A percentile compares a stretch with the other conserved stretches of the same genome.
Evolutionary conservation across 2,113 vertebrate species (phyloP).

Genomic region (Himantopus leucocephalus): DNA sequence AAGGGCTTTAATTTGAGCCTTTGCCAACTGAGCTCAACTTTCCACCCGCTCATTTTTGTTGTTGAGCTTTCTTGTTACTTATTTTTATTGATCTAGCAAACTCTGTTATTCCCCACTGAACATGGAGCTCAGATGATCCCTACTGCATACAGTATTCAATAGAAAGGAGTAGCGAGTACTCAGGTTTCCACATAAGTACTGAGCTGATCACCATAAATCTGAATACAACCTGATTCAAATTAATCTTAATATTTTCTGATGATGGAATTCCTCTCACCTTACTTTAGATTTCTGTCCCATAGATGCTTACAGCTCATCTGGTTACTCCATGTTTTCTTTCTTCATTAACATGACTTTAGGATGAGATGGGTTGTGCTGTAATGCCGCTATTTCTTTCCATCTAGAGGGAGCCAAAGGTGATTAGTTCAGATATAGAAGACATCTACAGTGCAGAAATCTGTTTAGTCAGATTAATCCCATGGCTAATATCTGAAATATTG

Average conservation of each 20-base stretch:
- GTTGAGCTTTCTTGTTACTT: neutral
- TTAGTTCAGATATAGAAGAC: neutral
- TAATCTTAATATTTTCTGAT: neutral
- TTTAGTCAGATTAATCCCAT: neutral
- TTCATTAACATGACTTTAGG: neutral
- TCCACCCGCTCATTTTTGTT: neutral
- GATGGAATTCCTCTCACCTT: neutral
- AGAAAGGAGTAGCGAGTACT: neutral
- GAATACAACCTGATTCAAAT: neutral
- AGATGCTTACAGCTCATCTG: neutral
- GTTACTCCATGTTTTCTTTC: neutral
- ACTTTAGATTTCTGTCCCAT: neutral
- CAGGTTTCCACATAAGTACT: neutral
- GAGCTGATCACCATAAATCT: neutral
- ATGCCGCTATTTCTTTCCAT: neutral
- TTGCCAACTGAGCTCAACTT: neutral
- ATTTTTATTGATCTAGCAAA: neutral
- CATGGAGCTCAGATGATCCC: neutral
- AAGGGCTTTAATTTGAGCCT: neutral
- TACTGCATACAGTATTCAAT: neutral
- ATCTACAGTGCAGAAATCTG: neutral
- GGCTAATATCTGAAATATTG: neutral
- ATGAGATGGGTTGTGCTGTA: neutral
- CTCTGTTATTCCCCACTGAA: neutral
- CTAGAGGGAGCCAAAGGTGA: neutral